Evolutionary conservation across 2,888 invertebrate genomes (phyloP).

Genomic region (Epiblema foenella): DNA sequence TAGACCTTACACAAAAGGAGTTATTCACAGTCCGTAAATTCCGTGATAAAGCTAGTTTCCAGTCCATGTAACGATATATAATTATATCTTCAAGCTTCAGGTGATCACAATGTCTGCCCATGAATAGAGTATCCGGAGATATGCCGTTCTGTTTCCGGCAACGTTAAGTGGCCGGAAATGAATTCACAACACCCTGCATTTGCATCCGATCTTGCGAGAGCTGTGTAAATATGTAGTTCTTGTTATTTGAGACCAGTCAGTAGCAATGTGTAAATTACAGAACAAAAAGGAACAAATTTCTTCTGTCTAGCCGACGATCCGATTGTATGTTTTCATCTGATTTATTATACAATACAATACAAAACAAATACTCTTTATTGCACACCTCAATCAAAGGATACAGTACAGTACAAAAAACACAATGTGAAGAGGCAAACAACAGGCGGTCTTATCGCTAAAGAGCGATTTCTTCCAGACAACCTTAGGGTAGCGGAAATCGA

Average conservation of each 20-base stretch:
- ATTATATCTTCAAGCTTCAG: constrained; percentile 44
- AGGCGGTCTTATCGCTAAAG: too few relatives aligned
- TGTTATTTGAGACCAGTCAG: constrained; percentile 47
- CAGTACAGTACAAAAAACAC: too few relatives aligned
- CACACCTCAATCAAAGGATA: too few relatives aligned
- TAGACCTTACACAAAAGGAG: constrained; percentile 37
- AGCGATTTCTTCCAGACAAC: too few relatives aligned
- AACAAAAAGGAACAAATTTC: too few relatives aligned
- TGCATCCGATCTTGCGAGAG: constrained; percentile 64
- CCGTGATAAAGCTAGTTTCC: constrained; percentile 40
- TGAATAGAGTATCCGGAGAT: constrained; percentile 67
- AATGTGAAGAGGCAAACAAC: too few relatives aligned
- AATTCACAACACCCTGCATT: constrained; percentile 76
- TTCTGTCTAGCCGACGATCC: too few relatives aligned
- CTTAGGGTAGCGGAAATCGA: too few relatives aligned
- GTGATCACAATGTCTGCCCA: constrained; percentile 63
- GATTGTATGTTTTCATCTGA: too few relatives aligned
- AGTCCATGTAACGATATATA: constrained; percentile 43
- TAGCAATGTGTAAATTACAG: too few relatives aligned
- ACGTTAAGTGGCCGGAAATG: constrained; percentile 74
- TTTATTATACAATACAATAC: too few relatives aligned
- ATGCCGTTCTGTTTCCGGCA: constrained; percentile 73
- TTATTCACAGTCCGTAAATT: constrained; percentile 41
- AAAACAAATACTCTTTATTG: too few relatives aligned
- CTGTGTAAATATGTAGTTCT: constrained; percentile 54